These are phyloP conservation scores for Typhlomys cinereus DNA, from an alignment of 2,113 vertebrate species.

Conservation along the genomic window DNA sequence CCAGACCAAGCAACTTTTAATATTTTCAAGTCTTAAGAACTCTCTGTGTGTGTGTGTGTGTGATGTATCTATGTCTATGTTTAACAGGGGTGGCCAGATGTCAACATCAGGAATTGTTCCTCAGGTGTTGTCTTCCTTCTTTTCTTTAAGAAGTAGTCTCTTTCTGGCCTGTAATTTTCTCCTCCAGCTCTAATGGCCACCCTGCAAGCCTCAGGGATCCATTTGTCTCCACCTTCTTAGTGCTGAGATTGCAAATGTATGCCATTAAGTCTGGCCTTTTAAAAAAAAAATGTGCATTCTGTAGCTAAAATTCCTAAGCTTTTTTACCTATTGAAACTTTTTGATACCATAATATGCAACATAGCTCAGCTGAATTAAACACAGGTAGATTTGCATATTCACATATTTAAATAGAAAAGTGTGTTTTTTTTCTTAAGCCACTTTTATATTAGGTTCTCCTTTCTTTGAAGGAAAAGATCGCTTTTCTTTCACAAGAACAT, in stretches of 20 bases:
- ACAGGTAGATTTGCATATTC: background rate
- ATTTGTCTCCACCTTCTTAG: background rate
- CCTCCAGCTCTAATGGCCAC: background rate
- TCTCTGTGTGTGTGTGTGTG: background rate
- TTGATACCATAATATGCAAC: background rate
- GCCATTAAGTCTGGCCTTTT: background rate
- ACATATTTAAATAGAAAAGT: background rate
- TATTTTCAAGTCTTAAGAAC: background rate
- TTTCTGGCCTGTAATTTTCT: background rate
- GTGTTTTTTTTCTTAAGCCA: background rate
- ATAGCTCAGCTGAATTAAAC: background rate
- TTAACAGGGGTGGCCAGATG: too few relatives aligned
- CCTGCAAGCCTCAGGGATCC: background rate
- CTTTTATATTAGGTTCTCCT: background rate
- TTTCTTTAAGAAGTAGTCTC: background rate
- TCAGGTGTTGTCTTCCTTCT: too few relatives aligned
- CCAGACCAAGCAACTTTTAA: background rate
- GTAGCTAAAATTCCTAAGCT: background rate
- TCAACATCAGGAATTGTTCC: too few relatives aligned
- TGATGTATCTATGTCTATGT: too few relatives aligned
- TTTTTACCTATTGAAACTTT: background rate
- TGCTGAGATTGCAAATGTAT: background rate
- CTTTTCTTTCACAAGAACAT: background rate
- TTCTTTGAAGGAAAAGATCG: background rate
- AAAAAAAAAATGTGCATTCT: too few relatives aligned